These are phyloP conservation scores for Aeoliscus strigatus DNA, from an alignment of 2,797 vertebrate genomes.

Conservation along the genomic window DNA sequence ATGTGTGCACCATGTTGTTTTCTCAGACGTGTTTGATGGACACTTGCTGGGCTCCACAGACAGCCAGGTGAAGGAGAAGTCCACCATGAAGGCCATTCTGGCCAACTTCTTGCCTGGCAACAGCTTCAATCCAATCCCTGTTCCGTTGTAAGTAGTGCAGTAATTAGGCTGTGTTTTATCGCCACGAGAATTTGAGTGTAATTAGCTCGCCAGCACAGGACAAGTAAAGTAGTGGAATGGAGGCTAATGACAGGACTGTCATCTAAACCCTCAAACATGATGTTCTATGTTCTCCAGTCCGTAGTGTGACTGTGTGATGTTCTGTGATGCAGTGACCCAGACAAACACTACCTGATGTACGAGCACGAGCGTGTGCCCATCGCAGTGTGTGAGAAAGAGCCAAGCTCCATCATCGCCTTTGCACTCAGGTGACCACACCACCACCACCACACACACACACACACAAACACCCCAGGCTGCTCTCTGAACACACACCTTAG, in stretches of 20 bases:
- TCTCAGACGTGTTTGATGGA: slow-evolving; percentile 91
- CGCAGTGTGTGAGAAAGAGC: slow-evolving; percentile 94
- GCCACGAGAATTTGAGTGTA: not conserved
- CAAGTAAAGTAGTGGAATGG: too few species aligned
- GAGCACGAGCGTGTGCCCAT: slow-evolving; percentile 97
- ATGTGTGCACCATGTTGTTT: not conserved
- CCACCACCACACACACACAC: not conserved
- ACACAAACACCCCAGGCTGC: too few species aligned
- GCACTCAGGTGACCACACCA: slow-evolving; percentile 85
- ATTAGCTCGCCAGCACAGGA: too few species aligned
- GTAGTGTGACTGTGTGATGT: slow-evolving; percentile 4
- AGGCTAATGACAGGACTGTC: too few species aligned
- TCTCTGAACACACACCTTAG: too few species aligned
- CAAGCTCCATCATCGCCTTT: slow-evolving; percentile 98
- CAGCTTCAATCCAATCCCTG: slow-evolving; percentile 91
- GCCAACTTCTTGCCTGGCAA: slow-evolving; percentile 96
- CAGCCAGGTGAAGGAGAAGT: slow-evolving; percentile 97
- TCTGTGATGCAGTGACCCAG: slow-evolving; percentile 83
- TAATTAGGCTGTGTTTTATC: not conserved
- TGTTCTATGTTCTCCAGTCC: too few species aligned
- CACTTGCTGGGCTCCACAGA: slow-evolving; percentile 89
- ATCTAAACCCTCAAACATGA: too few species aligned
- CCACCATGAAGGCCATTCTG: slow-evolving; percentile 98
- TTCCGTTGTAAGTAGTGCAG: slow-evolving; percentile 88
- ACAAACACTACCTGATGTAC: slow-evolving; percentile 98